phyloP scores from a whole-genome alignment of 53 echinoderm and acorn worm species.

The Glandiceps talaboti region DNA sequence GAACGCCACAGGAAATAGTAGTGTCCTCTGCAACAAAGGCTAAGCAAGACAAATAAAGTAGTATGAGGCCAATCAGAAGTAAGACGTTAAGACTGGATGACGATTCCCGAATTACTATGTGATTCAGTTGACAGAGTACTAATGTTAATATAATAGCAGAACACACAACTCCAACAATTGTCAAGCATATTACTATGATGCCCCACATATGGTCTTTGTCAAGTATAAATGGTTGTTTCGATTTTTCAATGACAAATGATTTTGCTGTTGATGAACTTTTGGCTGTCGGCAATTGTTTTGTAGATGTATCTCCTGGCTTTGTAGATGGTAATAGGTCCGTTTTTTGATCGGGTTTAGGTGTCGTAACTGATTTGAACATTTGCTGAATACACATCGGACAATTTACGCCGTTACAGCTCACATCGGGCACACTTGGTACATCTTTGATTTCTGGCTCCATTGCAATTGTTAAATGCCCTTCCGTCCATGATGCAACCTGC shows the following conservation, averaged over 20 bases:
- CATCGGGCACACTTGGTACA: neutral
- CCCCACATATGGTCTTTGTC: neutral
- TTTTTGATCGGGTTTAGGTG: neutral
- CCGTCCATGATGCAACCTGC: neutral
- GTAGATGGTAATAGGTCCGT: too few relatives aligned
- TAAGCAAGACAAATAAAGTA: conserved; percentile 14
- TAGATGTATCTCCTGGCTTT: neutral
- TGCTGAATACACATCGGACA: neutral
- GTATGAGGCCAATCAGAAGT: neutral
- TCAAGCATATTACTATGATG: neutral
- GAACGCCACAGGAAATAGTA: conserved; percentile 20
- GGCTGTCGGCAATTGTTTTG: neutral
- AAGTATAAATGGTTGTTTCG: neutral
- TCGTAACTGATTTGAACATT: neutral
- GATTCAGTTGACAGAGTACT: neutral
- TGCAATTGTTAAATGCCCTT: neutral
- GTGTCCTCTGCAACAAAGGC: conserved; percentile 24
- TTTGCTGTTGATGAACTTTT: neutral
- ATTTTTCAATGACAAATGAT: too few relatives aligned
- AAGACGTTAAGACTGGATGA: neutral
- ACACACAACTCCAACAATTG: neutral
- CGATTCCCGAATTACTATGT: neutral
- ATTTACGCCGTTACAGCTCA: neutral
- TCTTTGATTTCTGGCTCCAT: neutral
- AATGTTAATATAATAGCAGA: neutral